A percentile compares a stretch with the other conserved stretches of the same genome.
Conservation (phyloP, 2,797 vertebrate species). For the Pseudochaenichthys georgianus region DNA sequence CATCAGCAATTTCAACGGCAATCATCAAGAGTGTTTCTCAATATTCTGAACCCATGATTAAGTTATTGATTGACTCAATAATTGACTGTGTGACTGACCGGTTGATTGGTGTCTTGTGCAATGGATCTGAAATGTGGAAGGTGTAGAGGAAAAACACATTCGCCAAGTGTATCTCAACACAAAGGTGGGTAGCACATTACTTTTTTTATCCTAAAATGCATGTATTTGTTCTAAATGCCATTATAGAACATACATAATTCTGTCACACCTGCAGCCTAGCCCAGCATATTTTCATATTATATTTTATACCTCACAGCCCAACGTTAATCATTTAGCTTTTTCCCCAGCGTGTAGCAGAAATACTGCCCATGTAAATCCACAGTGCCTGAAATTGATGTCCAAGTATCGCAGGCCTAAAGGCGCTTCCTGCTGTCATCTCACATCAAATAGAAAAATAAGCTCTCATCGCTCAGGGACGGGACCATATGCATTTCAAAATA, state of each 20-base stretch:
- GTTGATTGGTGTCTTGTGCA: background rate
- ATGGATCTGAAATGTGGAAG: slow-evolving; percentile 3
- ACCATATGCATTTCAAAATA: slow-evolving; percentile 45
- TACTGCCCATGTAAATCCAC: slow-evolving; percentile 53
- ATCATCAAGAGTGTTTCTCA: background rate
- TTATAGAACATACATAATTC: slow-evolving; percentile 18
- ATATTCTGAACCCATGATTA: slow-evolving; percentile 13
- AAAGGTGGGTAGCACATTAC: background rate
- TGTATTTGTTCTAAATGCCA: slow-evolving; percentile 14
- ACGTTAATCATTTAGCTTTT: slow-evolving; percentile 34
- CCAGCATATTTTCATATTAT: slow-evolving; percentile 18
- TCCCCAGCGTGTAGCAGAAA: slow-evolving; percentile 21
- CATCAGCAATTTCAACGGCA: background rate
- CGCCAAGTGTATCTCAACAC: background rate
- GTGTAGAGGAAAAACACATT: slow-evolving; percentile 1
- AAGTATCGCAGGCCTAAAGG: slow-evolving; percentile 46
- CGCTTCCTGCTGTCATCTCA: slow-evolving; percentile 59
- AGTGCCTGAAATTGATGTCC: slow-evolving; percentile 66
- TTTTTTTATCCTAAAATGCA: background rate
- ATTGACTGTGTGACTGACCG: background rate
- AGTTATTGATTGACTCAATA: background rate
- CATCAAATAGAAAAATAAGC: slow-evolving; percentile 50
- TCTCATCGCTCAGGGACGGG: slow-evolving; percentile 25
- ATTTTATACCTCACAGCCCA: slow-evolving; percentile 24
- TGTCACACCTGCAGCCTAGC: slow-evolving; percentile 20